Evolutionary conservation across 2,888 invertebrate species (phyloP).

Genomic region (Arge pagana): DNA sequence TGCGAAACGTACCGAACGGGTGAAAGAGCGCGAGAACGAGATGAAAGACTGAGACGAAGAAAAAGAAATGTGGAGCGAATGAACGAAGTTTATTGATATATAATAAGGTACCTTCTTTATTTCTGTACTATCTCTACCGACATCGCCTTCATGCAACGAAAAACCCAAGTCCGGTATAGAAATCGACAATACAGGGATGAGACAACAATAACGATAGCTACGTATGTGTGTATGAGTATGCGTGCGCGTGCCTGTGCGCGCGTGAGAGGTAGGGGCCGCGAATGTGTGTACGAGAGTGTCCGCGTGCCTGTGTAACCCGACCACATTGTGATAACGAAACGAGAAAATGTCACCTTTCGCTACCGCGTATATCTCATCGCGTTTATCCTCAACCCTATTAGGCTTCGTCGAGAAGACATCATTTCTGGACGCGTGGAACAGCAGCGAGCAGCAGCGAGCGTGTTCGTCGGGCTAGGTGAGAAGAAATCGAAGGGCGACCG

Average conservation of each 20-base stretch:
- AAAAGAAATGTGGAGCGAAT: not conserved
- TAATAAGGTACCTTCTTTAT: conserved; percentile 40
- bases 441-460: conserved; percentile 45
- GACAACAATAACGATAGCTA: conserved; percentile 58
- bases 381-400: conserved; percentile 12
- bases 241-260: too few relatives aligned
- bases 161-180: conserved; percentile 38
- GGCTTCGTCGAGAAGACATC: conserved; percentile 1
- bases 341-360: conserved; percentile 14
- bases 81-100: not conserved
- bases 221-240: too few relatives aligned
- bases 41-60: not conserved
- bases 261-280: too few relatives aligned
- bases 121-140: conserved; percentile 56
- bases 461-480: not conserved
- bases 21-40: too few relatives aligned
- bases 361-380: conserved; percentile 2
- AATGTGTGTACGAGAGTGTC: conserved; percentile 14
- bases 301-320: conserved; percentile 32
- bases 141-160: conserved; percentile 56
- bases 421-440: too few relatives aligned
- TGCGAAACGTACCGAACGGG: too few relatives aligned
- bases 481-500: conserved; percentile 26
- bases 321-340: conserved; percentile 49
- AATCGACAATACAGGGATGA: conserved; percentile 59